phyloP scores from a whole-genome alignment of 2,113 vertebrate genomes.

The Phalacrocorax carbo region DNA sequence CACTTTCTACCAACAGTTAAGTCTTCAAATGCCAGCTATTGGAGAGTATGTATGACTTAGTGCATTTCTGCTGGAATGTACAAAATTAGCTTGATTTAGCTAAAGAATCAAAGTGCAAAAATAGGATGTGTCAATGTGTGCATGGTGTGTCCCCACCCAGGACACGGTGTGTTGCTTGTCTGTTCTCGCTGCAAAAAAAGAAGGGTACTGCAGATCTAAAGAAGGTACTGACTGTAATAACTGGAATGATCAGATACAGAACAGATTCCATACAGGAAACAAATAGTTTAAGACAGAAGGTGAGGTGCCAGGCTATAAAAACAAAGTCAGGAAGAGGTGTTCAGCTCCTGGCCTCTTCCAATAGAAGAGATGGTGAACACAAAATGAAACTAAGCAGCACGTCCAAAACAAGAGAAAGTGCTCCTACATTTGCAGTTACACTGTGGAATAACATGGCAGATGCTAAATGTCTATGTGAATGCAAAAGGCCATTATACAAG shows the following conservation, averaged over 20 bases:
- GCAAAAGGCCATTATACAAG: neutral
- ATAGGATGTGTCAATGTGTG: neutral
- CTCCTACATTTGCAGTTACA: neutral
- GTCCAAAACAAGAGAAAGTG: neutral
- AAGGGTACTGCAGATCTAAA: neutral
- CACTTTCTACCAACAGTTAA: slow-evolving; percentile 16
- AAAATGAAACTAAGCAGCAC: neutral
- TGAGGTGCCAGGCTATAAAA: neutral
- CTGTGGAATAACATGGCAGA: neutral
- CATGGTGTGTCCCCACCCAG: neutral
- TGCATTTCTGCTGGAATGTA: neutral
- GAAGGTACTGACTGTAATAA: neutral
- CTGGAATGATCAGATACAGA: neutral
- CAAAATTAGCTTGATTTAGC: neutral
- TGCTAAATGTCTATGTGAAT: neutral
- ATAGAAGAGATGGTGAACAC: neutral
- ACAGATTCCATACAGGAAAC: neutral
- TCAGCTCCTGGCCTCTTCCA: neutral
- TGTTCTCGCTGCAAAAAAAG: neutral
- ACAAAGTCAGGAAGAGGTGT: neutral
- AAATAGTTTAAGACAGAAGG: neutral
- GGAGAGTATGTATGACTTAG: neutral
- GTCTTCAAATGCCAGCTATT: neutral
- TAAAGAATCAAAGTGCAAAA: neutral
- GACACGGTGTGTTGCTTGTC: neutral